Evolutionary conservation across 2,797 vertebrate genomes (phyloP).

Genomic region (Gymnoscopelus microlampas): DNA sequence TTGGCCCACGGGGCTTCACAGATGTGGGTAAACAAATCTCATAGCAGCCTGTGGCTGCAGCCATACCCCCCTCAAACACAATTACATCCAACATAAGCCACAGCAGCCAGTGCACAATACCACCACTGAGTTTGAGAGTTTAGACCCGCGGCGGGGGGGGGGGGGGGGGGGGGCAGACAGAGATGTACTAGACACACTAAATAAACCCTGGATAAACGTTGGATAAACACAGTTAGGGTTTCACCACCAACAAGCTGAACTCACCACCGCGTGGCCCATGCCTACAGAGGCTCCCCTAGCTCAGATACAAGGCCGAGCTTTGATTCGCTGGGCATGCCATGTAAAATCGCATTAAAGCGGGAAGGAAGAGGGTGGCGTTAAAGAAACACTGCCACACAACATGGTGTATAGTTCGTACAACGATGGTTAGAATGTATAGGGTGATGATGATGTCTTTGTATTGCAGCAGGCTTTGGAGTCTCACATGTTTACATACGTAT

Average conservation of each 20-base stretch:
- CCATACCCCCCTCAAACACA: constrained; percentile 38
- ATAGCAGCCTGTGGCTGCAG: constrained; percentile 41
- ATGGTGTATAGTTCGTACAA: too few species aligned
- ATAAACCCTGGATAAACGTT: constrained; percentile 55
- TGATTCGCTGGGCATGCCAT: constrained; percentile 38
- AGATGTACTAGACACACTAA: constrained; percentile 48
- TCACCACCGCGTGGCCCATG: constrained; percentile 16
- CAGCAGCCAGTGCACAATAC: constrained; percentile 19
- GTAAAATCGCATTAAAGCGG: constrained; percentile 40
- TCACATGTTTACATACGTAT: constrained; percentile 43
- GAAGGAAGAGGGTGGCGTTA: constrained; percentile 28
- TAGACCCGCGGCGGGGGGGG: too few species aligned
- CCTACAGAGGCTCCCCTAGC: constrained; percentile 37
- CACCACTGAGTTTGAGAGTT: constrained; percentile 29
- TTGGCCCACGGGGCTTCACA: constrained; percentile 47
- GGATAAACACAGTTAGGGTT: constrained; percentile 55
- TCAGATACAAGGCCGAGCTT: constrained; percentile 42
- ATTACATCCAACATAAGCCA: constrained; percentile 20
- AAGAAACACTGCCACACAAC: constrained; percentile 31
- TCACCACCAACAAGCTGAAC: constrained; percentile 46
- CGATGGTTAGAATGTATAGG: too few species aligned
- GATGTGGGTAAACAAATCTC: constrained; percentile 47
- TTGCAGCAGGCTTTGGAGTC: constrained; percentile 46
- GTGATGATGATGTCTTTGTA: constrained; percentile 22
- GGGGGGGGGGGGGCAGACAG: constrained; percentile 5